These are phyloP conservation scores for Acleris cristana DNA, from an alignment of 2,888 invertebrate species.

Conservation along the genomic window DNA sequence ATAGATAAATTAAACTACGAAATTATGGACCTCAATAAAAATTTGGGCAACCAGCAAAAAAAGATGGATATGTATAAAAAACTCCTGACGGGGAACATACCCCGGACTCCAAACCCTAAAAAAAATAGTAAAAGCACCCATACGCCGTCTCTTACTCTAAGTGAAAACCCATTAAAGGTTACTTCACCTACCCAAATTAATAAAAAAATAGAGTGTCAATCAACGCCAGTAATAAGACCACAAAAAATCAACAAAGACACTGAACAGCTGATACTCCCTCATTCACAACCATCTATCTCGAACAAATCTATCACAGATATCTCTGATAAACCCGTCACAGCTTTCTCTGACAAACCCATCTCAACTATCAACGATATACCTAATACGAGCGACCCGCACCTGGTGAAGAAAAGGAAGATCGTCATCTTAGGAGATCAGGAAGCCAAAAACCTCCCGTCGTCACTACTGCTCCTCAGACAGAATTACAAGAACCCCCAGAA, in stretches of 20 bases:
- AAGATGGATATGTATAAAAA: slow-evolving; percentile 7
- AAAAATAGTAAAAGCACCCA: background rate
- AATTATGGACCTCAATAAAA: background rate
- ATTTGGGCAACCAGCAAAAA: background rate
- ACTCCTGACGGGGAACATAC: slow-evolving; percentile 8
- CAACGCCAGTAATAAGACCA: background rate
- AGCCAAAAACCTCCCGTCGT: slow-evolving; percentile 1
- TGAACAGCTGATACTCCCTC: too few species aligned
- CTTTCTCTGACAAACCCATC: too few species aligned
- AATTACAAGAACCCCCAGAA: slow-evolving; percentile 1
- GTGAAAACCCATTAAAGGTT: background rate
- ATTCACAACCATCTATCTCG: too few species aligned
- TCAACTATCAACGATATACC: too few species aligned
- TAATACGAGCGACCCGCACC: too few species aligned
- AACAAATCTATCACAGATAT: background rate
- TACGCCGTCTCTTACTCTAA: background rate
- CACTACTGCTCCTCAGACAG: background rate
- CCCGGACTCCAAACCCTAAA: background rate
- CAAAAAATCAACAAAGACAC: background rate
- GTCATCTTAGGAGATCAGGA: slow-evolving; percentile 9
- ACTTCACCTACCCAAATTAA: background rate
- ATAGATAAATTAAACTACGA: background rate
- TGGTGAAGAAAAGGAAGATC: background rate
- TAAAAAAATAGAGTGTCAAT: background rate
- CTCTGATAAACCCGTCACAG: background rate